These are phyloP conservation scores for Sebastes kiyomatsui DNA, from an alignment of 2,797 vertebrate species.

Conservation along the genomic window DNA sequence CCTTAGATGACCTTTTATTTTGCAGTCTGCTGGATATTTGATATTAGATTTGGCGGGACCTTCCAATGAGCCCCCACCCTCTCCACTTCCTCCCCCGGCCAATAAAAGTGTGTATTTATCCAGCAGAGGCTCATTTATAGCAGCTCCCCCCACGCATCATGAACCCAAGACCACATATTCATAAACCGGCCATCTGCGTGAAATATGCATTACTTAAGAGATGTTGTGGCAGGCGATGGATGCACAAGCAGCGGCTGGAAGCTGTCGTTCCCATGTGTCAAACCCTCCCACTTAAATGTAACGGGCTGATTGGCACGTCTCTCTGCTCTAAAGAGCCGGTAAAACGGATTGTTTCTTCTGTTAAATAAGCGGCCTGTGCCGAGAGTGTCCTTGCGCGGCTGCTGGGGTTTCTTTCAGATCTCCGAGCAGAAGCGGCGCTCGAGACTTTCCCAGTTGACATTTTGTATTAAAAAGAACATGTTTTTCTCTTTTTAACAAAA, in stretches of 20 bases:
- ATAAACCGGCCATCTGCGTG: slow-evolving; percentile 74
- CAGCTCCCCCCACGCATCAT: slow-evolving; percentile 51
- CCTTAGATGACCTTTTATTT: slow-evolving; percentile 44
- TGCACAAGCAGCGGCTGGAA: slow-evolving; percentile 33
- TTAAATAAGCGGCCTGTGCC: slow-evolving; percentile 37
- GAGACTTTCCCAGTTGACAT: slow-evolving; percentile 51
- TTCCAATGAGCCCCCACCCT: slow-evolving; percentile 1
- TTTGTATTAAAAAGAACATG: slow-evolving; percentile 55
- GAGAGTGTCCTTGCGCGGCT: slow-evolving; percentile 42
- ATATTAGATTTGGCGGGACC: slow-evolving; percentile 38
- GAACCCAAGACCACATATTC: slow-evolving; percentile 67
- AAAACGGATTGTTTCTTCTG: slow-evolving; percentile 22
- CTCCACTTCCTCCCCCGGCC: slow-evolving; percentile 11
- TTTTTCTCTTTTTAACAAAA: slow-evolving; percentile 28
- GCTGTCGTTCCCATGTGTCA: slow-evolving; percentile 70
- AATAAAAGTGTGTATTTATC: slow-evolving; percentile 59
- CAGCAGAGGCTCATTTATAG: slow-evolving; percentile 52
- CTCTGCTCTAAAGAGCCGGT: slow-evolving; percentile 30
- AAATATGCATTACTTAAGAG: slow-evolving; percentile 69
- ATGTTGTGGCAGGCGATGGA: slow-evolving; percentile 34
- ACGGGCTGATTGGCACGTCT: slow-evolving; percentile 55
- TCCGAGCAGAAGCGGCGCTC: neutral
- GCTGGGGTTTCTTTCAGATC: slow-evolving; percentile 25
- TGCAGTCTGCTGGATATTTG: slow-evolving; percentile 27
- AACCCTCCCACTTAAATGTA: slow-evolving; percentile 52